These are phyloP conservation scores for Carabus problematicus DNA, from an alignment of 2,888 invertebrate genomes.

Conservation along the genomic window DNA sequence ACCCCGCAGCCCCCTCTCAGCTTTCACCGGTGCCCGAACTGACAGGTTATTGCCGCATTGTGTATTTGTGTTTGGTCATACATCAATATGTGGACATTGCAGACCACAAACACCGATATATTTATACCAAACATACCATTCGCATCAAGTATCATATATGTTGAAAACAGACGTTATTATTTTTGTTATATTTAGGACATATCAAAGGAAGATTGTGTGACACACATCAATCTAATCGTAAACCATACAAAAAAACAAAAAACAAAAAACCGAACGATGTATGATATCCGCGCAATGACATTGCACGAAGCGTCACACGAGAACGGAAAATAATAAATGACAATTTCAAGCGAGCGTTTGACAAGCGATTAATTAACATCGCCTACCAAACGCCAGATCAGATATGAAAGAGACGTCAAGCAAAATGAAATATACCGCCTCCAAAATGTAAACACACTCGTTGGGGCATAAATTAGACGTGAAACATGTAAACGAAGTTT, in stretches of 20 bases:
- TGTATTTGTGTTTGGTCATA: no score
- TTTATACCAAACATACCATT: no score
- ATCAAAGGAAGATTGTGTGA: no score
- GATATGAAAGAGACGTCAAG: constrained; percentile 13
- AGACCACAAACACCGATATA: no score
- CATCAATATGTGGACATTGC: no score
- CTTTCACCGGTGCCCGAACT: background rate
- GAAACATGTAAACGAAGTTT: constrained; percentile 12
- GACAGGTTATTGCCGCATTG: no score
- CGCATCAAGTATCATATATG: no score
- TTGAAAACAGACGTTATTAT: no score
- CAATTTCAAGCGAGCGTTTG: constrained; percentile 8
- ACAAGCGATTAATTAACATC: constrained; percentile 24
- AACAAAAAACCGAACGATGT: no score
- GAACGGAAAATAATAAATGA: constrained; percentile 17
- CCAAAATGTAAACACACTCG: constrained; percentile 4
- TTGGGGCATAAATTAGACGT: constrained; percentile 3
- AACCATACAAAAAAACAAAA: no score
- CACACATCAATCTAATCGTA: no score
- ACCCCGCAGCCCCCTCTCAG: background rate
- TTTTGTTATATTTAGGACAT: no score
- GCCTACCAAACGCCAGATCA: constrained; percentile 13
- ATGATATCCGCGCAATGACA: background rate
- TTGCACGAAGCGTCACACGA: background rate
- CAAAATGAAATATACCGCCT: constrained; percentile 11